Base-by-base conservation (phyloP, 1,140 invertebrate genomes). In the Drosophila parabipectinata region DNA sequence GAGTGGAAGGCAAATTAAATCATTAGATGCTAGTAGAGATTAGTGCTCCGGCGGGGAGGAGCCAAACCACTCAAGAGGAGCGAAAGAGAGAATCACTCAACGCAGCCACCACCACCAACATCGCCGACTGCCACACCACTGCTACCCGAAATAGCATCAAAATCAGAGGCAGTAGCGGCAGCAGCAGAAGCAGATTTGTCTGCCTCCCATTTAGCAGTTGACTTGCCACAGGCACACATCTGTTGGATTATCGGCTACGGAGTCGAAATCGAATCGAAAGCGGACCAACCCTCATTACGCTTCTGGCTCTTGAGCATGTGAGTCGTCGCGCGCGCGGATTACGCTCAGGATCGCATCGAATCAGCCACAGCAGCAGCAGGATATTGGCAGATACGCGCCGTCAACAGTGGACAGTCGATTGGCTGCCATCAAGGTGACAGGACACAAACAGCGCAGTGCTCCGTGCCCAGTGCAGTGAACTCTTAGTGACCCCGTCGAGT, bases 1-100 rank as follows among this genome's bases (percentile, higher is more conserved):
- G 90, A 91, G 90, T 82, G 79, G 81, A 75, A 77, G 77, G 85
- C 81, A 91, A 91, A 91, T 91, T 91, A 91, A 91, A 91, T 91
- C 88, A 91, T 91, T 91, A 91, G 90, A 84, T 89, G 80, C 79
- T 88, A 72, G 74, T 72, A 64, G 71, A 87, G 82, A 87, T 87
- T 78, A 85, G 72, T 47, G 63, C 32, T 51, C 32, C 45, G 48
- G 34, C 63, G 55, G 57, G 82, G 64, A 77, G 81, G 69, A 78
- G 82, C 74, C 82, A 80, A 39, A 37, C 44, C 78, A 77, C 81
- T 85, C 81, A 87, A 77, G 63, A 44, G 14, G 7, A 3, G n/a
- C n/a, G 8, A 10, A 15, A 10, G 41, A 50, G 72, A 61, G 58
- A 39, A 52, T 52, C 78, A 87, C 81, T 77, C 72, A 80, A 61